These are phyloP conservation scores for Tychaedon coryphoeus DNA, from an alignment of 2,113 vertebrate species.

Conservation along the genomic window DNA sequence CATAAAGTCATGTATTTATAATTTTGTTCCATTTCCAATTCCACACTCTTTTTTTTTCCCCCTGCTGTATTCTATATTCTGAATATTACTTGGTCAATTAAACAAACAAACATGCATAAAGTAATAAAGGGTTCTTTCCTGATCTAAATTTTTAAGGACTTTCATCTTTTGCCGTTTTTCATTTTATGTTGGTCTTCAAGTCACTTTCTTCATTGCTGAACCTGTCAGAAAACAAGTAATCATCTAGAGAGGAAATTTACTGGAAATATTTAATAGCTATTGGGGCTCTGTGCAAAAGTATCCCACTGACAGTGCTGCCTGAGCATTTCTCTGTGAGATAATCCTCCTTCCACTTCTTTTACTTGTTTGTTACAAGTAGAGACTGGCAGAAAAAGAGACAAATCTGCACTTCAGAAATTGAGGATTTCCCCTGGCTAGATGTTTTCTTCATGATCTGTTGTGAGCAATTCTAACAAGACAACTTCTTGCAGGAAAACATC, in stretches of 20 bases:
- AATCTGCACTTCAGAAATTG: neutral
- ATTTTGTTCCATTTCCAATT: neutral
- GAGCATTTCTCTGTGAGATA: neutral
- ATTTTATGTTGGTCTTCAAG: neutral
- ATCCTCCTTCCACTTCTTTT: neutral
- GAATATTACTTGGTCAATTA: neutral
- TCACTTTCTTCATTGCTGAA: neutral
- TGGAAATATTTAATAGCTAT: constrained; percentile 52
- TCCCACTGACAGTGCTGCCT: neutral
- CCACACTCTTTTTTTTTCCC: accelerated
- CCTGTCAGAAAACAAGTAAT: constrained; percentile 8
- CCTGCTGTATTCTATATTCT: neutral
- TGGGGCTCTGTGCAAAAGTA: neutral
- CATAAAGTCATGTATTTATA: neutral
- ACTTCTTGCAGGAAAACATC: neutral
- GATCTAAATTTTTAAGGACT: neutral
- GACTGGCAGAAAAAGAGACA: neutral
- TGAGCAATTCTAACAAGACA: neutral
- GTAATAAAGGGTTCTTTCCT: neutral
- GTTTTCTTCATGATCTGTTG: neutral
- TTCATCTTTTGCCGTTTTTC: neutral
- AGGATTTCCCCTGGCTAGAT: neutral
- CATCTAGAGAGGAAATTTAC: constrained; percentile 33
- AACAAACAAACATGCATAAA: neutral
- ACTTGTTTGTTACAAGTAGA: neutral